phyloP scores from a whole-genome alignment of 1,140 invertebrate genomes.

The Sitobion miscanthi region DNA sequence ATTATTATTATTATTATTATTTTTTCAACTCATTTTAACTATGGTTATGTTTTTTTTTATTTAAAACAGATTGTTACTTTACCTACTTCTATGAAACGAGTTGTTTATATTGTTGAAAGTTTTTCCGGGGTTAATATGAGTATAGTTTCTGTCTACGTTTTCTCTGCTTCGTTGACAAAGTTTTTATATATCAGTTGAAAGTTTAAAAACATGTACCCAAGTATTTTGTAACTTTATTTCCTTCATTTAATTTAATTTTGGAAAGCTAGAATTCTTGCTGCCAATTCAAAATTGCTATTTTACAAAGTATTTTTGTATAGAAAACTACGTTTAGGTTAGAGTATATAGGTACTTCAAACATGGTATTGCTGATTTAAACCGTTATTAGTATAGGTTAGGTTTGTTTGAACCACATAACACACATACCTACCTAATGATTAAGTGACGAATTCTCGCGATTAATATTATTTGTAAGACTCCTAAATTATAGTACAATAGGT shows the following conservation, averaged over 20 bases:
- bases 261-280: neutral
- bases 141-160: slow-evolving; percentile 8
- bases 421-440: neutral
- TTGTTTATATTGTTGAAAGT: slow-evolving; percentile 18
- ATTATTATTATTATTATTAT: neutral
- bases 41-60: neutral
- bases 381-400: neutral
- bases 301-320: neutral
- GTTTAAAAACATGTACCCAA: neutral
- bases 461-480: neutral
- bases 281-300: neutral
- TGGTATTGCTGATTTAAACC: neutral
- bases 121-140: neutral
- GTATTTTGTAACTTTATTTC: slow-evolving; percentile 16
- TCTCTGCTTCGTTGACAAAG: neutral
- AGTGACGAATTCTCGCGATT: neutral
- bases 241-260: neutral
- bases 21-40: neutral
- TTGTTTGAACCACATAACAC: neutral
- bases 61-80: neutral
- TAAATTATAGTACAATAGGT: no score
- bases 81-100: neutral
- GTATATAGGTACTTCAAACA: neutral
- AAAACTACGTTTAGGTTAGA: neutral
- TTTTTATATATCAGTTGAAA: neutral